Percentiles rank a stretch among this genome's conserved stretches.
These are phyloP conservation scores for Drosophila nikananu DNA, from an alignment of 1,140 invertebrate genomes.

Conservation along the genomic window DNA sequence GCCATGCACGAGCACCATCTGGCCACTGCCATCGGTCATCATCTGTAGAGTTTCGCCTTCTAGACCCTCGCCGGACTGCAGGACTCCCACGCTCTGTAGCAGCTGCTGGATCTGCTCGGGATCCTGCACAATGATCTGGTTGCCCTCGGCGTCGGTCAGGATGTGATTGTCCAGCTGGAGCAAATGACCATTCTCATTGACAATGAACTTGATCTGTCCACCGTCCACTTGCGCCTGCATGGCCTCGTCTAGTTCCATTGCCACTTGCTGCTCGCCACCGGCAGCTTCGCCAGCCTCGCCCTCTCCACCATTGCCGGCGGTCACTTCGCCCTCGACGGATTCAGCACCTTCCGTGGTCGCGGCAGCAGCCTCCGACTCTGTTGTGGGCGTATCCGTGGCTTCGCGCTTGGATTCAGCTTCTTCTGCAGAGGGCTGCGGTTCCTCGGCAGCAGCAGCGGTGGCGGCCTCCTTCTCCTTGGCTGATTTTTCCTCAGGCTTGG, in stretches of 20 bases:
- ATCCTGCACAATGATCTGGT: slow-evolving; percentile 85
- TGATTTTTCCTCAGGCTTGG: slow-evolving; percentile 42
- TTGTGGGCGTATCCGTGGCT: slow-evolving; percentile 37
- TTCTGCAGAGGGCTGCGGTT: slow-evolving; percentile 28
- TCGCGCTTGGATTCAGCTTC: slow-evolving; percentile 43
- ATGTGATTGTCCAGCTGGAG: slow-evolving; percentile 85
- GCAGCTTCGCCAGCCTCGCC: slow-evolving; percentile 49
- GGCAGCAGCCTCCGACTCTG: slow-evolving; percentile 51
- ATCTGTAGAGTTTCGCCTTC: slow-evolving; percentile 84
- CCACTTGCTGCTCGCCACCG: slow-evolving; percentile 73
- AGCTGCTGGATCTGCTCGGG: slow-evolving; percentile 85
- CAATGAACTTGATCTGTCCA: slow-evolving; percentile 85
- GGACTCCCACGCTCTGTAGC: slow-evolving; percentile 82
- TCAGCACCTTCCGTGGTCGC: slow-evolving; percentile 49
- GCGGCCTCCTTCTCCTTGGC: slow-evolving; percentile 52
- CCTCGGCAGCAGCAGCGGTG: slow-evolving; percentile 25
- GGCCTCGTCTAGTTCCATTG: slow-evolving; percentile 84
- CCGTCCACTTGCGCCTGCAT: slow-evolving; percentile 84
- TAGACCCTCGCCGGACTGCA: slow-evolving; percentile 81
- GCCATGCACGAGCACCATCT: slow-evolving; percentile 85
- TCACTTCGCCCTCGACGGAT: slow-evolving; percentile 52
- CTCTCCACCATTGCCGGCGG: slow-evolving; percentile 21
- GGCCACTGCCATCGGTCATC: slow-evolving; percentile 83
- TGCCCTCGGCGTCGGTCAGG: slow-evolving; percentile 84
- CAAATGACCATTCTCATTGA: slow-evolving; percentile 84